These are phyloP conservation scores for Scotopteryx bipunctaria DNA, from an alignment of 2,888 invertebrate species.

Conservation along the genomic window DNA sequence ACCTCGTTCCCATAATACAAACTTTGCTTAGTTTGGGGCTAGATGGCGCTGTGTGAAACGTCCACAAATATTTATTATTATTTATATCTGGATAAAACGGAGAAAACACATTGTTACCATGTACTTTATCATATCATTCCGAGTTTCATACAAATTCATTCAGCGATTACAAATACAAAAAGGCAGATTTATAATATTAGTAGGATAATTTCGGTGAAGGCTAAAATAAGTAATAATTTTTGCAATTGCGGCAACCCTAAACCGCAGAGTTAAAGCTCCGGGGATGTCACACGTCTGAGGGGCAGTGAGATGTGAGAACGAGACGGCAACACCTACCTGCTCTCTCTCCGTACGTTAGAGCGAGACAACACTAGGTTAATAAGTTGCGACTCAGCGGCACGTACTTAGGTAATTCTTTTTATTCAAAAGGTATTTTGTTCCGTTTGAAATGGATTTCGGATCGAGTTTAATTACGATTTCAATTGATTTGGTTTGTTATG, in stretches of 20 bases:
- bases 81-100: too few relatives aligned
- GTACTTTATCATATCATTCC: too few relatives aligned
- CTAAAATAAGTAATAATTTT: constrained; percentile 1
- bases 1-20: too few relatives aligned
- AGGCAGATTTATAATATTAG: too few relatives aligned
- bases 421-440: constrained; percentile 52
- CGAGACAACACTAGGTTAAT: constrained; percentile 41
- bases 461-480: constrained; percentile 39
- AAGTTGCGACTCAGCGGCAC: constrained; percentile 36
- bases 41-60: too few relatives aligned
- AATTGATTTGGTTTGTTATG: constrained; percentile 24
- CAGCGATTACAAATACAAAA: too few relatives aligned
- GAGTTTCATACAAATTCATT: too few relatives aligned
- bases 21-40: too few relatives aligned
- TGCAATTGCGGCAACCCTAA: constrained; percentile 52
- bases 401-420: constrained; percentile 57
- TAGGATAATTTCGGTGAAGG: not conserved
- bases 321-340: constrained; percentile 43
- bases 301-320: constrained; percentile 75
- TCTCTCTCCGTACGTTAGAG: constrained; percentile 47
- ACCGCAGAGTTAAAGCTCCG: constrained; percentile 68
- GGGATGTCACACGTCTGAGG: constrained; percentile 79
- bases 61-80: too few relatives aligned
- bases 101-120: too few relatives aligned
- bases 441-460: constrained; percentile 50